Conservation (phyloP, 2,113 vertebrate species). For the Anguilla japonica region DNA sequence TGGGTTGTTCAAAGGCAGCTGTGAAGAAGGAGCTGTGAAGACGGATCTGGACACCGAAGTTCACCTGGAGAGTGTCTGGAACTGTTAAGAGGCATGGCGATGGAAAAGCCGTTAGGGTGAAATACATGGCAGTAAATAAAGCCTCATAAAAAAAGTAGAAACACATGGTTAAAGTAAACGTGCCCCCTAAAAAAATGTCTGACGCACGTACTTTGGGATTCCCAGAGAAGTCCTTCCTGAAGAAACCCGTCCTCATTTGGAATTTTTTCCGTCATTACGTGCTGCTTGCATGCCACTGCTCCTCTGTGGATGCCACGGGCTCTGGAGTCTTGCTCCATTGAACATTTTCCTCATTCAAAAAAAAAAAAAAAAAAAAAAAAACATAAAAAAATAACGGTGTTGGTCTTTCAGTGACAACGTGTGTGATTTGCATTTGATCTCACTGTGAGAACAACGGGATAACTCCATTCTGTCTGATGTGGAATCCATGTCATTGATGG, state of each 20-base stretch:
- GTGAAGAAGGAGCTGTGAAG: not conserved
- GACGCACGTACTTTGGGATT: not conserved
- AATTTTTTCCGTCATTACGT: not conserved
- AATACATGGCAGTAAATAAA: constrained; percentile 33
- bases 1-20: constrained; percentile 28
- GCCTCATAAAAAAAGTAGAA: constrained; percentile 26
- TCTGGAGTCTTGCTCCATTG: not conserved
- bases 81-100: not conserved
- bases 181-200: constrained; percentile 24
- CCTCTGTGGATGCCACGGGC: too few species aligned
- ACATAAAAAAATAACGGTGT: not conserved
- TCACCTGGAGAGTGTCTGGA: constrained; percentile 16
- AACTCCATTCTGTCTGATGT: not conserved
- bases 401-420: not conserved
- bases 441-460: not conserved
- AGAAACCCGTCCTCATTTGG: not conserved
- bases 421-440: not conserved
- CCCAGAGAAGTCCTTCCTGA: not conserved
- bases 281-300: not conserved
- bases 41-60: not conserved
- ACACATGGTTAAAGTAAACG: constrained; percentile 30
- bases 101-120: constrained; percentile 3
- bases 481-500: not conserved
- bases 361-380: too few species aligned
- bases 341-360: not conserved